Evolutionary conservation across 2,888 invertebrate species (phyloP).

Genomic region (Drosophila atripex): DNA sequence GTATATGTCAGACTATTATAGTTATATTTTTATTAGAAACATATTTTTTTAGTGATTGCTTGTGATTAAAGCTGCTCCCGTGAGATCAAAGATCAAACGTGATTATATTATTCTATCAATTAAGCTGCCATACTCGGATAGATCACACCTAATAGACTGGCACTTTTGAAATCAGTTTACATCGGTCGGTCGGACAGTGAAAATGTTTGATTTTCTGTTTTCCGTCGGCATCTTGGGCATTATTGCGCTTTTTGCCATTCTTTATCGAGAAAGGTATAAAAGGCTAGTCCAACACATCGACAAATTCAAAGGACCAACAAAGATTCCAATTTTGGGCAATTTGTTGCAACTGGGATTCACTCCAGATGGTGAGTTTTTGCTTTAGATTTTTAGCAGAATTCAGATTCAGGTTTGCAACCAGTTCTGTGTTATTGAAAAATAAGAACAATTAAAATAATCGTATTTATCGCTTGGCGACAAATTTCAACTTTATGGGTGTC

Average conservation of each 20-base stretch:
- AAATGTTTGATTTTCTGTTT: not conserved
- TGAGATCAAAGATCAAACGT: not conserved
- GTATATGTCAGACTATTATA: not conserved
- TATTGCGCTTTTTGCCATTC: not conserved
- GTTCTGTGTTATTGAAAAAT: constrained; percentile 47
- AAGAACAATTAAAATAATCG: constrained; percentile 37
- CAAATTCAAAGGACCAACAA: not conserved
- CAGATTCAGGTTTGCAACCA: constrained; percentile 41
- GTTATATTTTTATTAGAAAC: not conserved
- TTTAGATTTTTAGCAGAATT: constrained; percentile 9
- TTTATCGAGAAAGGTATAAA: not conserved
- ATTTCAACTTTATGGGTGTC: constrained; percentile 20
- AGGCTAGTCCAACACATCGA: not conserved
- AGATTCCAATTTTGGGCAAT: not conserved
- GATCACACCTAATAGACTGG: not conserved
- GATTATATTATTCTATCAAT: constrained; percentile 2
- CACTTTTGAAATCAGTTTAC: not conserved
- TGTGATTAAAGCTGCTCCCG: not conserved
- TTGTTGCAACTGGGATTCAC: constrained; percentile 52
- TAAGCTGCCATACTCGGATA: not conserved
- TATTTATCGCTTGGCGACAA: constrained; percentile 44
- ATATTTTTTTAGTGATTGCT: not conserved
- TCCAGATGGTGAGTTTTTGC: constrained; percentile 47
- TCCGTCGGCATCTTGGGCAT: not conserved
- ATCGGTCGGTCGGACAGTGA: not conserved